Conservation (phyloP, 2,113 vertebrate genomes). For the Canis aureus region DNA sequence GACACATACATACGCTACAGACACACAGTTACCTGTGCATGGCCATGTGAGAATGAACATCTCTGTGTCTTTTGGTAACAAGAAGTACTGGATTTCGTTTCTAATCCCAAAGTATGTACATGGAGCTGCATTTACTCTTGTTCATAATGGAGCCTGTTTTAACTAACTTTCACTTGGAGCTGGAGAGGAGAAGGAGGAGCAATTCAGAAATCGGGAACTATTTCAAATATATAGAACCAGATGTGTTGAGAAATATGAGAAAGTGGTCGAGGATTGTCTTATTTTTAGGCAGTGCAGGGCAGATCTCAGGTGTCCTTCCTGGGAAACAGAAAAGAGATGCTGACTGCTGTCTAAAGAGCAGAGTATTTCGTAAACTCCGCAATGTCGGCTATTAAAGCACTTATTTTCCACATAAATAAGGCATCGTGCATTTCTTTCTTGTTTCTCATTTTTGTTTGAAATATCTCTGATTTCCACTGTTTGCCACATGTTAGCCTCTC, state of each 20-base stretch:
- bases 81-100: neutral
- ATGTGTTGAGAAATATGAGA: neutral
- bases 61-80: neutral
- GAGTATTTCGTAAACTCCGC: neutral
- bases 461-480: neutral
- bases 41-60: neutral
- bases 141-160: neutral
- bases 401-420: slow-evolving; percentile 48
- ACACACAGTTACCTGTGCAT: neutral
- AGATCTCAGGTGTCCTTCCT: neutral
- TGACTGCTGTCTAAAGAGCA: neutral
- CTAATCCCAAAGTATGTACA: neutral
- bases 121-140: neutral
- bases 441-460: slow-evolving; percentile 47
- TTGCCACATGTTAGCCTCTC: slow-evolving; percentile 50
- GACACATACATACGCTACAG: neutral
- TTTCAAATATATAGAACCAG: neutral
- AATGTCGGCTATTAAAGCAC: slow-evolving; percentile 2
- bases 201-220: neutral
- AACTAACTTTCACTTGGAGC: neutral
- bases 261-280: neutral
- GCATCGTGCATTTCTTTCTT: neutral
- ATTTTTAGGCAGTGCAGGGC: neutral
- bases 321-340: neutral
- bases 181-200: neutral